Conservation (phyloP, 2,797 vertebrate species). For the Perodicticus potto region DNA sequence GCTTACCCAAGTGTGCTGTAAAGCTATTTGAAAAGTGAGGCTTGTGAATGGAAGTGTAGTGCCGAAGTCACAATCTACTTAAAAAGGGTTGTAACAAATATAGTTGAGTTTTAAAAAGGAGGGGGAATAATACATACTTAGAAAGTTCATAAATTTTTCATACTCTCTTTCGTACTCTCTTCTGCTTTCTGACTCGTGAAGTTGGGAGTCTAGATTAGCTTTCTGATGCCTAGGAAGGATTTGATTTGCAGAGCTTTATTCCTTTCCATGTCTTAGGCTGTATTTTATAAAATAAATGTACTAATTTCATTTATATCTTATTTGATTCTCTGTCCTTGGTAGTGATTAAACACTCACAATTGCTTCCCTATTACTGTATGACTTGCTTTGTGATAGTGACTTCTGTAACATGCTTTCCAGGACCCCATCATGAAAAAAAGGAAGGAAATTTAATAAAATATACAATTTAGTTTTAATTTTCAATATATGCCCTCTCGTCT, state of each 20-base stretch:
- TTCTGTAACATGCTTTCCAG: background rate
- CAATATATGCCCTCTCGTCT: background rate
- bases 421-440: background rate
- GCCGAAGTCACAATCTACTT: too few species aligned
- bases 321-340: background rate
- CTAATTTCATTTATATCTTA: background rate
- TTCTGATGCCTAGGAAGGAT: background rate
- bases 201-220: background rate
- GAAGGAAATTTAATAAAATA: slow-evolving; percentile 39
- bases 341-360: background rate
- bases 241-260: background rate
- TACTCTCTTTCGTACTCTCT: background rate
- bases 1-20: too few species aligned
- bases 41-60: too few species aligned
- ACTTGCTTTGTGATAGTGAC: background rate
- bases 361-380: background rate
- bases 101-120: too few species aligned
- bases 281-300: slow-evolving; percentile 42
- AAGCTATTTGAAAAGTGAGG: too few species aligned
- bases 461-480: slow-evolving; percentile 26
- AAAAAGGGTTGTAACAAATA: too few species aligned
- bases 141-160: background rate
- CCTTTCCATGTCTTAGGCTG: background rate
- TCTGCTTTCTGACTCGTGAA: background rate
- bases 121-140: background rate